These are phyloP conservation scores for Odontothrips loti DNA, from an alignment of 2,888 invertebrate genomes.

Conservation along the genomic window DNA sequence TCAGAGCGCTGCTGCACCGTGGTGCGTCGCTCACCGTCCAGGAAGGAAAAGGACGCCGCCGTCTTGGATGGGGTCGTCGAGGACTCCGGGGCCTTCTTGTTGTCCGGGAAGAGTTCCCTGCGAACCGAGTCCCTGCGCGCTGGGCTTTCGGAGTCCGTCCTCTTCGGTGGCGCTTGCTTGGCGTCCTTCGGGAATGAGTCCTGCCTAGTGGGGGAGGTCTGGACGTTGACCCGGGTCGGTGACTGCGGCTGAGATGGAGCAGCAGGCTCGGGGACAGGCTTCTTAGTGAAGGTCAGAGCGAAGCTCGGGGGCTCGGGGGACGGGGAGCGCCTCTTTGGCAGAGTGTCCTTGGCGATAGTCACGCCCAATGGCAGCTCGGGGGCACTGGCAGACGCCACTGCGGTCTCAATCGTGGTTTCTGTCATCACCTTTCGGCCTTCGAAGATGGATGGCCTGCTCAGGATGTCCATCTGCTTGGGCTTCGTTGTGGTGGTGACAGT, in stretches of 20 bases:
- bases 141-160: constrained; percentile 28
- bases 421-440: not conserved
- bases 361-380: not conserved
- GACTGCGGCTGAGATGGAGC: not conserved
- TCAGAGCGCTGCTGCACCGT: not conserved
- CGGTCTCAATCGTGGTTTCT: not conserved
- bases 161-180: constrained; percentile 25
- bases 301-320: constrained; percentile 28
- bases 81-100: constrained; percentile 44
- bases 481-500: not conserved
- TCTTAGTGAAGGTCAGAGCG: not conserved
- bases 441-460: constrained; percentile 30
- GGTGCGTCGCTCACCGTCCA: constrained; percentile 6
- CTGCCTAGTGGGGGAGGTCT: constrained; percentile 28
- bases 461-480: constrained; percentile 20
- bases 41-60: constrained; percentile 39
- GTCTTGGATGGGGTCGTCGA: constrained; percentile 44
- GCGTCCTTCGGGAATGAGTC: constrained; percentile 31
- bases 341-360: constrained; percentile 11
- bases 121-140: constrained; percentile 29
- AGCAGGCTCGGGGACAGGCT: not conserved
- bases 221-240: not conserved
- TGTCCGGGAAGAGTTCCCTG: constrained; percentile 40
- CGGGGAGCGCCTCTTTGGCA: constrained; percentile 26
- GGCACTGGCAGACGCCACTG: not conserved